Evolutionary conservation across 2,888 invertebrate genomes (phyloP).

Genomic region (Orgyia antiqua): DNA sequence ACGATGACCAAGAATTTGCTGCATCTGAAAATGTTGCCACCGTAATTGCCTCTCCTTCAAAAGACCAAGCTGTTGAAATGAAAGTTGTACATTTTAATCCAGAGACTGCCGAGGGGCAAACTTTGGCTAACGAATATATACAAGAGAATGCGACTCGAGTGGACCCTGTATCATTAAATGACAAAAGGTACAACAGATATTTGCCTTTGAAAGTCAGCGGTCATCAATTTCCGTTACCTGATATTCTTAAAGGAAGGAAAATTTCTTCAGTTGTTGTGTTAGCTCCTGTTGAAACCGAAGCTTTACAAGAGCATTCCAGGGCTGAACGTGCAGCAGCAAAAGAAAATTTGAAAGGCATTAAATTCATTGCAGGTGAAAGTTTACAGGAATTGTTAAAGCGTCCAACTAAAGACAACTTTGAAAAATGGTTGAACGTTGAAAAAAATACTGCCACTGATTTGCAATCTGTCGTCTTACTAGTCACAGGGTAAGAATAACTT

Average conservation of each 20-base stretch:
- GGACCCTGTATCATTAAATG: conserved; percentile 85
- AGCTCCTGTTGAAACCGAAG: conserved; percentile 88
- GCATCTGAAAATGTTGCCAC: conserved; percentile 73
- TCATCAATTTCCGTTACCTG: conserved; percentile 90
- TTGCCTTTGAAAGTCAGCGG: conserved; percentile 91
- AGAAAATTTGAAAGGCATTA: conserved; percentile 81
- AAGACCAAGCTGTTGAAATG: conserved; percentile 84
- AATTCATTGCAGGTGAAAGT: conserved; percentile 85
- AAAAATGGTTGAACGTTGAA: conserved; percentile 88
- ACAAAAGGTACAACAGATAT: conserved; percentile 88
- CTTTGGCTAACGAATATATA: conserved; percentile 84
- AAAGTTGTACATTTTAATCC: conserved; percentile 92
- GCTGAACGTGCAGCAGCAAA: conserved; percentile 74
- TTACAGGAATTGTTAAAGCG: conserved; percentile 86
- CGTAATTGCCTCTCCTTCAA: conserved; percentile 48
- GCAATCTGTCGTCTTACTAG: conserved; percentile 89
- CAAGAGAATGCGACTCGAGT: conserved; percentile 84
- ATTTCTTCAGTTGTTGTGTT: conserved; percentile 92
- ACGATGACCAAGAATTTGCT: conserved; percentile 76
- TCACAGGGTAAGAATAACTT: conserved; percentile 82
- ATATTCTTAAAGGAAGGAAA: conserved; percentile 84
- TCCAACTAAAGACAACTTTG: conserved; percentile 87
- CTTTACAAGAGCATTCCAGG: conserved; percentile 67
- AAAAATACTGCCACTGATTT: conserved; percentile 84
- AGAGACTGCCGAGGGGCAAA: conserved; percentile 83